Base-by-base conservation (phyloP, 2,113 vertebrate genomes). In the Lamprotornis superbus region DNA sequence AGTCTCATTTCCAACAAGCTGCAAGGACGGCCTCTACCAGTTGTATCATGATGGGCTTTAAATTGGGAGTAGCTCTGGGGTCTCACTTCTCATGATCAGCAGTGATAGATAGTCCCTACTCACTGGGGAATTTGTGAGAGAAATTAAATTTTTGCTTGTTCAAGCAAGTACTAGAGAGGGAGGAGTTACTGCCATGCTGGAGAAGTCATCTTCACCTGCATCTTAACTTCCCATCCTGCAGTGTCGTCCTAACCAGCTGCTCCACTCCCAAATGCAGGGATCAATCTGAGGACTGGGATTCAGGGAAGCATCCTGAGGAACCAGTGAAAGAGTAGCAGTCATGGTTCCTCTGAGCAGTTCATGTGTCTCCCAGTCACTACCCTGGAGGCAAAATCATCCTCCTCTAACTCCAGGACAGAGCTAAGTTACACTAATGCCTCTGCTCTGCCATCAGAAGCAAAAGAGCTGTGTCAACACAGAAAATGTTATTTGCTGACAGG, bases 381-480 rank as follows among this genome's bases (percentile, higher is more conserved):
- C 33, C 20, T 1, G 1, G 33, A 73, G 42, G 40, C 4, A 22
- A 70, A 83, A 28, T 5, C 10, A 23, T 15, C 28, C 83, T 73
- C 5, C 49, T 24, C 30, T 59, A 35, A 49, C 46, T 87, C 33
- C 42, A 69, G 53, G 23, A 50, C 37, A 83, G 70, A 63, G 22
- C 19, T 44, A 65, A 89, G 64, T 86, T 76, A 60, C 57, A 30
- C 9, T 55, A 39, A 69, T 55, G 57, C n/a, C n/a, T 90, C 76
- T 70, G 53, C 50, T 93, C 57, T 93, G 80, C 80, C 67, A 47
- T 78, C 70, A 75, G 52, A 82, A 89, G 28, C 57, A 33, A 87
- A 87, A 87, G 89, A 87, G 33, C 65, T 63, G 40, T 92, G 21
- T 47, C 89, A 93, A 95, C 79, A 87, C 78, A 87, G 44, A 90